Evolutionary conservation across 2,888 invertebrate genomes (phyloP).

Genomic region (Apoderus coryli): DNA sequence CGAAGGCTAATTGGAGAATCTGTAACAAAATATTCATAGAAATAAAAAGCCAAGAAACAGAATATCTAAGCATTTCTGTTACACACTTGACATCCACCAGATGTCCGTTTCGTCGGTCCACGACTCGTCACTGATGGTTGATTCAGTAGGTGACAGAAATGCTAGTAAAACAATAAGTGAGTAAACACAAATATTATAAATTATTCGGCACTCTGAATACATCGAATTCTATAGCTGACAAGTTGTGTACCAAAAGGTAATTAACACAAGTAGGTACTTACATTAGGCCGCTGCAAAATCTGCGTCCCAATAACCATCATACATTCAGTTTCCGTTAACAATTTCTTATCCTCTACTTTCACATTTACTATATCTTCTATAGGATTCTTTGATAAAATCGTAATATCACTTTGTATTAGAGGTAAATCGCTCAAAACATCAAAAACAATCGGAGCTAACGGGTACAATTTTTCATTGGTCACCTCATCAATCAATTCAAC

Average conservation of each 20-base stretch:
- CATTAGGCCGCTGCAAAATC: conserved; percentile 36
- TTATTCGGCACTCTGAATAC: too few relatives aligned
- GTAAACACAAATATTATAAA: too few relatives aligned
- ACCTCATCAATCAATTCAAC: conserved; percentile 21
- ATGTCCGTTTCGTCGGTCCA: too few relatives aligned
- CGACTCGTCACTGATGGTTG: too few relatives aligned
- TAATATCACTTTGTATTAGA: conserved; percentile 50
- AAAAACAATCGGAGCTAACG: conserved; percentile 40
- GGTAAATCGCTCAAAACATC: conserved; percentile 52
- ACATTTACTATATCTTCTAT: conserved; percentile 33
- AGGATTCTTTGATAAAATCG: conserved; percentile 31
- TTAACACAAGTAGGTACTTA: conserved; percentile 16
- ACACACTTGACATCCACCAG: too few relatives aligned
- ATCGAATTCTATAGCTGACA: too few relatives aligned
- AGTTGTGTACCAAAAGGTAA: too few relatives aligned
- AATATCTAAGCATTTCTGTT: too few relatives aligned
- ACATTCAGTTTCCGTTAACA: conserved; percentile 27
- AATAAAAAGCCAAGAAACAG: too few relatives aligned
- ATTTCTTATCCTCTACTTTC: conserved; percentile 45
- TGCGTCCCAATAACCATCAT: conserved; percentile 24
- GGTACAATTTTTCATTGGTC: conserved; percentile 27
- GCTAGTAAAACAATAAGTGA: too few relatives aligned
- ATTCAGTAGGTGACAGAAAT: too few relatives aligned
- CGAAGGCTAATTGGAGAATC: conserved; percentile 14
- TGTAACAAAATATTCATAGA: too few relatives aligned